Evolutionary conservation across 2,113 vertebrate species (phyloP).

Genomic region (Anser brachyrhynchus): DNA sequence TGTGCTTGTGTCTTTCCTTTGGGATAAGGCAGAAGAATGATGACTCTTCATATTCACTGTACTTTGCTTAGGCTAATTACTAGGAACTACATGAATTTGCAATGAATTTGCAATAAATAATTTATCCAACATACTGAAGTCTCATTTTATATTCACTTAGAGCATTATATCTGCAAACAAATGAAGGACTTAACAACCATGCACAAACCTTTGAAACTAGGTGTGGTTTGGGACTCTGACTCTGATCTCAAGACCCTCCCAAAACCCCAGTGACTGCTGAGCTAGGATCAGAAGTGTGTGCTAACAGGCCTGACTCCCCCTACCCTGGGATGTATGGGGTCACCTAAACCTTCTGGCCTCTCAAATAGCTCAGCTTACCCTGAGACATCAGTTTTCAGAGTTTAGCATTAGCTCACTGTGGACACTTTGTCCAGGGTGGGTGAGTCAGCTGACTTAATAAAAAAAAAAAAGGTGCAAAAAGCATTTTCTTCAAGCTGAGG

Average conservation of each 20-base stretch:
- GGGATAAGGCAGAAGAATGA: conserved; percentile 11
- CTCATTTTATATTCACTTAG: not conserved
- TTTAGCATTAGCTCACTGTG: not conserved
- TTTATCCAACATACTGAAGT: not conserved
- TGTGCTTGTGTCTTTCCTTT: not conserved
- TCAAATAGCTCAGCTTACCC: not conserved
- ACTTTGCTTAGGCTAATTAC: conserved; percentile 1
- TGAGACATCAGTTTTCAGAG: not conserved
- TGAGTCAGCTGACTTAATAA: not conserved
- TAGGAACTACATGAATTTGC: conserved; percentile 6
- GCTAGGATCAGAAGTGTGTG: not conserved
- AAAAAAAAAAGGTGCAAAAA: not conserved
- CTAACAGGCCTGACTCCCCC: not conserved
- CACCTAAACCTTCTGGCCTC: not conserved
- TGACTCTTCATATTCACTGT: not conserved
- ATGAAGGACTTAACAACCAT: not conserved
- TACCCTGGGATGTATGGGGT: not conserved
- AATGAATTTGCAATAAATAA: conserved; percentile 26
- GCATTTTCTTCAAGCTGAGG: not conserved
- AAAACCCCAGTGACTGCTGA: not conserved
- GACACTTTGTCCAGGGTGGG: not conserved
- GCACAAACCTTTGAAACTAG: not conserved
- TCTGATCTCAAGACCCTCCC: not conserved
- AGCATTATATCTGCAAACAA: not conserved
- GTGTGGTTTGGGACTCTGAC: not conserved